Base-by-base conservation (phyloP, 2,888 invertebrate genomes). In the Allacma fusca region DNA sequence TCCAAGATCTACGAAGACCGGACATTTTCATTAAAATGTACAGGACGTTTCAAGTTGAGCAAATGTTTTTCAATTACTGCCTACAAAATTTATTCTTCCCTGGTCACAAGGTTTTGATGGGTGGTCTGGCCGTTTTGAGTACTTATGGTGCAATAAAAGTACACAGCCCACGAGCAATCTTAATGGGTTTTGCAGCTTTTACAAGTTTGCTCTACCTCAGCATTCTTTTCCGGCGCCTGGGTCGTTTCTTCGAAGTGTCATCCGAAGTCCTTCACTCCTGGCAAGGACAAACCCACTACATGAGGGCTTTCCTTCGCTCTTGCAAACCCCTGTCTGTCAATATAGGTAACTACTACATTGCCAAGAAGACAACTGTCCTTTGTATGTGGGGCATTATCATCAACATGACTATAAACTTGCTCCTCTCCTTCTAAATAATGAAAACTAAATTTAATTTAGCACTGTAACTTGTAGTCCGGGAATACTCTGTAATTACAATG, bases 31-130 rank as follows among this genome's bases (percentile, higher is more conserved):
- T 50, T 9, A 1, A n/a, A 12, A 26, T 70, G 12, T 70, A 70
- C 19, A 44, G 70, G 24, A 16, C 24, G 16, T 44, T 70, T n/a
- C 70, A 70, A 26, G 70, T 70, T 13, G 26, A 70, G 26, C 70
- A 70, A 2, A 50, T 5, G 1, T 19, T 50, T n/a, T 70, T 70
- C 26, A 70, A 50, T 50, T 70, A 44, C 26, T 70, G 70, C 44
- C 24, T 44, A 7, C 70, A 50, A 34, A 29, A 29, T n/a, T 13
- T 68, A 21, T 68, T 68, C 19, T 68, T 68, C 68, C 68, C 68
- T 34, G 68, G 68, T 29, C 68, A 68, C 29, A 68, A 68, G 40
- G 34, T 68, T 34, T n/a, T 68, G 13, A 68, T 68, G 68, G 26
- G 29, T 68, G 34, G 68, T 29, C 34, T 68, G 68, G 68, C 68